Percentiles rank a stretch among this genome's conserved stretches.
Conservation (phyloP, 2,797 vertebrate genomes). For the Cichlasoma orientale region DNA sequence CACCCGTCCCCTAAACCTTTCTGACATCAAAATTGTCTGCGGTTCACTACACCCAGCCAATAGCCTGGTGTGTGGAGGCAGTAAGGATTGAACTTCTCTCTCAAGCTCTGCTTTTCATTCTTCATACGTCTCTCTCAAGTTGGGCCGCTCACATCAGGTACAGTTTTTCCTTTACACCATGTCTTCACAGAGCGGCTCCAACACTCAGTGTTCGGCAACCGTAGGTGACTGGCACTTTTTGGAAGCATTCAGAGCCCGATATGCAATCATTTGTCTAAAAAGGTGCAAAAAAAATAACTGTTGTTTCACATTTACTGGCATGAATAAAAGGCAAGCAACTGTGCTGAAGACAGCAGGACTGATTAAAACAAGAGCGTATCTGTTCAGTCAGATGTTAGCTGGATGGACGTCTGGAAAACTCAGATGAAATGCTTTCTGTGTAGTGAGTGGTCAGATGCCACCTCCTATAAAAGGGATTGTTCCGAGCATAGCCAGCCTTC, state of each 20-base stretch:
- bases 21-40: conserved; percentile 20
- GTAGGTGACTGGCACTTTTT: neutral
- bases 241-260: neutral
- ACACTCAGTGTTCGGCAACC: neutral
- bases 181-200: neutral
- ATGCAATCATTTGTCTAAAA: neutral
- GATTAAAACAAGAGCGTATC: neutral
- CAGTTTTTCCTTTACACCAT: neutral
- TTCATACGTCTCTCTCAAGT: conserved; percentile 7
- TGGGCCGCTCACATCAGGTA: neutral
- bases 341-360: neutral
- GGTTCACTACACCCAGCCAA: neutral
- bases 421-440: neutral
- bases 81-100: neutral
- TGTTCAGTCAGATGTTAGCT: neutral
- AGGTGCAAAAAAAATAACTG: neutral
- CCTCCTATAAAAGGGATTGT: neutral
- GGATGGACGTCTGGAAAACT: neutral
- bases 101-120: conserved; percentile 8
- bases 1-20: neutral
- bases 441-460: neutral
- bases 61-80: neutral
- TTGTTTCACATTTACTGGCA: neutral
- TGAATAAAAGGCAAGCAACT: neutral
- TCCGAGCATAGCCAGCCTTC: neutral